Evolutionary conservation across 2,113 vertebrate genomes (phyloP).

Genomic region (Serinus canaria): DNA sequence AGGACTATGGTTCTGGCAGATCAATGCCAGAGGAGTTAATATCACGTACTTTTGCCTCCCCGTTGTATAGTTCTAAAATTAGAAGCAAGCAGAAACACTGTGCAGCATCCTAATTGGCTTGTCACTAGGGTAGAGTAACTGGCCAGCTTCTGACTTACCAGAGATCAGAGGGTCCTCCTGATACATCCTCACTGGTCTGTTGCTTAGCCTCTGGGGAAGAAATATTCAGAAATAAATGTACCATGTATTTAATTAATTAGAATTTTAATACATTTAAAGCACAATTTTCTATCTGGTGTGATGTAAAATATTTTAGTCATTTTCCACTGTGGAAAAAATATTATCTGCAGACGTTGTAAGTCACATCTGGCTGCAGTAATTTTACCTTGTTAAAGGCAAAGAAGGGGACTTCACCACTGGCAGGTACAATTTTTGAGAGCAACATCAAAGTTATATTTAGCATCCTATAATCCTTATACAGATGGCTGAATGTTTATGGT

Average conservation of each 20-base stretch:
- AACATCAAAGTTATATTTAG: neutral
- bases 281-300: neutral
- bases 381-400: neutral
- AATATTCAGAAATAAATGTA: neutral
- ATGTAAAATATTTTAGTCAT: neutral
- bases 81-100: slow-evolving; percentile 53
- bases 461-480: neutral
- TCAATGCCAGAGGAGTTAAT: slow-evolving; percentile 41
- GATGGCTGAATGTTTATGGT: neutral
- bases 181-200: neutral
- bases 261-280: neutral
- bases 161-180: neutral
- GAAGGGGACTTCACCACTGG: neutral
- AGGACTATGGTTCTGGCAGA: slow-evolving; percentile 5
- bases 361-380: neutral
- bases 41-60: slow-evolving; percentile 54
- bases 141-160: neutral
- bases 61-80: slow-evolving; percentile 63
- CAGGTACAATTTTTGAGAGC: neutral
- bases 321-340: neutral
- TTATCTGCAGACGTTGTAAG: neutral
- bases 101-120: slow-evolving; percentile 61
- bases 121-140: slow-evolving; percentile 53
- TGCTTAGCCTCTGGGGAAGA: neutral
- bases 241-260: neutral